Evolutionary conservation across 2,113 vertebrate genomes (phyloP).

Genomic region (Gymnarchus niloticus): DNA sequence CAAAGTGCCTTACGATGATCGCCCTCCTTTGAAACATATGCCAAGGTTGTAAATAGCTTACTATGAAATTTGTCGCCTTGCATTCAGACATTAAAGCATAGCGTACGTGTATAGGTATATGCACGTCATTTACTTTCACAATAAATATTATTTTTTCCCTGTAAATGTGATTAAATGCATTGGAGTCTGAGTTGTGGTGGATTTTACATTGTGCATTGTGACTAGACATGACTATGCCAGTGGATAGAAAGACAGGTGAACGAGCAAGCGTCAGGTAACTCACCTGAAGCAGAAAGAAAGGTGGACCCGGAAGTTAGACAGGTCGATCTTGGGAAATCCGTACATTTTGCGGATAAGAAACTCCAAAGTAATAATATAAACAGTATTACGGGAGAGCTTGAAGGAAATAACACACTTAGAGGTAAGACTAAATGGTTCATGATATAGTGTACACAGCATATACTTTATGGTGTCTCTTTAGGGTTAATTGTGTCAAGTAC

Average conservation of each 20-base stretch:
- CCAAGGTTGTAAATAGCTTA: neutral
- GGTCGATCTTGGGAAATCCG: neutral
- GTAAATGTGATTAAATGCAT: too few species aligned
- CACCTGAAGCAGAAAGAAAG: neutral
- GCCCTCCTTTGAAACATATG: neutral
- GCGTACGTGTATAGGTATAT: too few species aligned
- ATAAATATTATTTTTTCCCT: neutral
- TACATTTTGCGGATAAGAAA: neutral
- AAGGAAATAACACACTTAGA: neutral
- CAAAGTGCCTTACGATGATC: neutral
- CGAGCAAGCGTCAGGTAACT: conserved; percentile 36
- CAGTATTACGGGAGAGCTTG: neutral
- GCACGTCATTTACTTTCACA: neutral
- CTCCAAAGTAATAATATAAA: neutral
- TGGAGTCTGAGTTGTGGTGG: neutral
- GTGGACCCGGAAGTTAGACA: conserved; percentile 19
- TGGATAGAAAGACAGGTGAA: neutral
- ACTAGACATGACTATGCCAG: neutral
- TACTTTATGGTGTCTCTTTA: neutral
- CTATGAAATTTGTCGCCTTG: neutral
- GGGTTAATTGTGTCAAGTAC: neutral
- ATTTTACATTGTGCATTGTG: neutral
- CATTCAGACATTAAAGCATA: too few species aligned
- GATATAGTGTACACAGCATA: neutral
- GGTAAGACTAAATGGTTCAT: neutral